Conservation (phyloP, 2,888 invertebrate species). For the Vandiemenella viatica region DNA sequence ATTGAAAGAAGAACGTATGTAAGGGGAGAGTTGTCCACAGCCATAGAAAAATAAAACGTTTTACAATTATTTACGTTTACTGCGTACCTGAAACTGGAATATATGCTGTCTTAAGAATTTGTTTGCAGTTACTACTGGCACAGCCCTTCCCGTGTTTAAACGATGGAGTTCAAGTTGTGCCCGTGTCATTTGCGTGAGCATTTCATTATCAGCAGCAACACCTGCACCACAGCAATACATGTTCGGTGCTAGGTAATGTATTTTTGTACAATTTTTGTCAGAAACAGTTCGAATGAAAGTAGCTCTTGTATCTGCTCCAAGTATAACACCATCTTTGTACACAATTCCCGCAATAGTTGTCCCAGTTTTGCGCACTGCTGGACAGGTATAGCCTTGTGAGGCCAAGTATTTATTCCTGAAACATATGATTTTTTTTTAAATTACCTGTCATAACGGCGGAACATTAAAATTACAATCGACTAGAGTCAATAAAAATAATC, state of each 20-base stretch:
- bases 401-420: slow-evolving; percentile 72
- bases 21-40: no score
- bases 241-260: slow-evolving; percentile 59
- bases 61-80: not conserved
- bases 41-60: no score
- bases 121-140: slow-evolving; percentile 83
- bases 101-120: slow-evolving; percentile 84
- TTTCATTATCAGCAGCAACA: slow-evolving; percentile 95
- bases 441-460: no score
- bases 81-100: slow-evolving; percentile 62
- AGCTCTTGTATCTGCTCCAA: slow-evolving; percentile 96
- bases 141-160: slow-evolving; percentile 77
- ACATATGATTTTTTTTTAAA: no score
- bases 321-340: slow-evolving; percentile 86
- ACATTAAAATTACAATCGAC: no score
- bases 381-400: slow-evolving; percentile 62
- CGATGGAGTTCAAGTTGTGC: slow-evolving; percentile 88
- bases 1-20: no score
- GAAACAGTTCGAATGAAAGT: slow-evolving; percentile 91
- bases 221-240: slow-evolving; percentile 84
- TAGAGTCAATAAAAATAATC: no score
- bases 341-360: slow-evolving; percentile 92
- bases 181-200: slow-evolving; percentile 81
- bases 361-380: slow-evolving; percentile 86
- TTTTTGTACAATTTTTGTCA: slow-evolving; percentile 91